phyloP scores from a whole-genome alignment of 2,797 vertebrate genomes.

The Furcifer pardalis region DNA sequence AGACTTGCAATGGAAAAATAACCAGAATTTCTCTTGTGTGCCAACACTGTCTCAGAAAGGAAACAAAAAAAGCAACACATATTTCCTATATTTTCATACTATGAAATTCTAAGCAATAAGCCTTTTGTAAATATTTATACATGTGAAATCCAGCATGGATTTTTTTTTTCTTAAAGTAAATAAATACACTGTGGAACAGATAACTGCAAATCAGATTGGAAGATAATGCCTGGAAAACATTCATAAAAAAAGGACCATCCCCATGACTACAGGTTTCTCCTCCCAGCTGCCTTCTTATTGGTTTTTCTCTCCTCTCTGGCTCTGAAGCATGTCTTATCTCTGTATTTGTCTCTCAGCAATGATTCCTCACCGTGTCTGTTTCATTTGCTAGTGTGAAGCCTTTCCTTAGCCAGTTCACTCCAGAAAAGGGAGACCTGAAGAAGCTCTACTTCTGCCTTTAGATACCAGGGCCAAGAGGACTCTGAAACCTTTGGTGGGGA shows the following conservation, averaged over 20 bases:
- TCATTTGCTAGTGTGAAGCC: slow-evolving; percentile 29
- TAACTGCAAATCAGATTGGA: slow-evolving; percentile 54
- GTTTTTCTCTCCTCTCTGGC: slow-evolving; percentile 46
- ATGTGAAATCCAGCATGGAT: slow-evolving; percentile 49
- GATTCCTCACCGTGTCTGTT: slow-evolving; percentile 33
- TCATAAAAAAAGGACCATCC: slow-evolving; percentile 52
- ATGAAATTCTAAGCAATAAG: slow-evolving; percentile 39
- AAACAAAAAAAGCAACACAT: slow-evolving; percentile 20
- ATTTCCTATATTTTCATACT: slow-evolving; percentile 20
- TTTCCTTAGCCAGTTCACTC: slow-evolving; percentile 39
- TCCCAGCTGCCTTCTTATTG: slow-evolving; percentile 53
- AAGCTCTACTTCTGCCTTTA: neutral
- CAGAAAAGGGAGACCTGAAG: slow-evolving; percentile 43
- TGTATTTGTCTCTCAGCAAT: slow-evolving; percentile 45
- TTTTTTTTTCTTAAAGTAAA: slow-evolving; percentile 56
- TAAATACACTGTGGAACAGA: slow-evolving; percentile 42
- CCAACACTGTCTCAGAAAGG: neutral
- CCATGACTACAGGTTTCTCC: slow-evolving; percentile 69
- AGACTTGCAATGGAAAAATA: slow-evolving; percentile 17
- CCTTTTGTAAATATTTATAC: slow-evolving; percentile 58
- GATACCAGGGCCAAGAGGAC: slow-evolving; percentile 39
- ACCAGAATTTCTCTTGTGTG: slow-evolving; percentile 31
- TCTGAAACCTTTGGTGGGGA: slow-evolving; percentile 38
- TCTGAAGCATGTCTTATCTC: slow-evolving; percentile 61
- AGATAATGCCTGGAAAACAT: slow-evolving; percentile 54